phyloP scores from a whole-genome alignment of 2,113 vertebrate genomes.

The cattle (Bos taurus) region ARS-UCD2.0 NC_037334.1:80305001-80305500 shows the following conservation, averaged over 20 bases:
- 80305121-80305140: neutral
- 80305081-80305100: neutral
- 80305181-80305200: neutral
- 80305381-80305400: neutral
- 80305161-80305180: neutral
- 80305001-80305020: accelerated
- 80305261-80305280: neutral
- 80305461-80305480: neutral
- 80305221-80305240: neutral
- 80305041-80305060: neutral
- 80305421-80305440: accelerated
- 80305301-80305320: neutral
- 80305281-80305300: neutral
- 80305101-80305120: neutral
- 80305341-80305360: neutral
- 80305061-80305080: neutral
- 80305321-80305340: neutral
- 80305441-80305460: neutral
- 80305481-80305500: neutral
- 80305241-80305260: neutral
- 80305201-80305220: neutral
- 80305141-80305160: neutral
- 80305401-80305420: neutral
- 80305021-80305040: neutral
- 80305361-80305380: neutral